Conservation (phyloP, 2,113 vertebrate species). For the Bostrychus sinensis region DNA sequence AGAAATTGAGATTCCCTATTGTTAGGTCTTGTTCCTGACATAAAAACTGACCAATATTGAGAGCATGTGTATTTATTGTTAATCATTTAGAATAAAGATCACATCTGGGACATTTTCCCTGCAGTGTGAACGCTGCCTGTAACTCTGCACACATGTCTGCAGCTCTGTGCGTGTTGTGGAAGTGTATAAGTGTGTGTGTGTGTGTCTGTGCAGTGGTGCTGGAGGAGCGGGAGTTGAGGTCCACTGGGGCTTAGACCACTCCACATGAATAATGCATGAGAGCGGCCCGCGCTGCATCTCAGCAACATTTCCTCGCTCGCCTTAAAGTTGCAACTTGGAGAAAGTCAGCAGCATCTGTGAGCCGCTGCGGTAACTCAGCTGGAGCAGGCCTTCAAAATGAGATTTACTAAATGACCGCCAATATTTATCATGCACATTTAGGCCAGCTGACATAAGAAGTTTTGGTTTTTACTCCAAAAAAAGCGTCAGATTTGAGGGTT, state of each 20-base stretch:
- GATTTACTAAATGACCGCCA: constrained; percentile 15
- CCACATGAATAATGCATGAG: constrained; percentile 81
- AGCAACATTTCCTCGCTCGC: constrained; percentile 71
- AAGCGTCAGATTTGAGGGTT: too few relatives aligned
- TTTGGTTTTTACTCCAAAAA: too few relatives aligned
- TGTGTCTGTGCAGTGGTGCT: constrained; percentile 50
- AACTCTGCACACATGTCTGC: not conserved
- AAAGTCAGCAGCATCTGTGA: constrained; percentile 52
- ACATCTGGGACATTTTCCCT: not conserved
- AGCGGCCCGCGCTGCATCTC: constrained; percentile 75
- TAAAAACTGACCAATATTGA: too few relatives aligned
- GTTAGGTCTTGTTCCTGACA: too few relatives aligned
- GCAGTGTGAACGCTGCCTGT: not conserved
- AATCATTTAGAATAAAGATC: not conserved
- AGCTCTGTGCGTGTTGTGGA: constrained; percentile 10
- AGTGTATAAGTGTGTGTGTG: constrained; percentile 26
- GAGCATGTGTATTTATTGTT: too few relatives aligned
- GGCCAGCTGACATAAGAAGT: too few relatives aligned
- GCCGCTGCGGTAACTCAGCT: constrained; percentile 48
- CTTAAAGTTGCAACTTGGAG: constrained; percentile 74
- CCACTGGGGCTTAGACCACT: constrained; percentile 73
- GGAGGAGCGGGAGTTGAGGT: constrained; percentile 70
- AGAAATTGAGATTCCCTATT: too few relatives aligned
- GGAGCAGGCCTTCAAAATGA: constrained; percentile 10
- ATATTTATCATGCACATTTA: not conserved